These are phyloP conservation scores for Cheilinus undulatus DNA, from an alignment of 2,113 vertebrate species.

Conservation along the genomic window DNA sequence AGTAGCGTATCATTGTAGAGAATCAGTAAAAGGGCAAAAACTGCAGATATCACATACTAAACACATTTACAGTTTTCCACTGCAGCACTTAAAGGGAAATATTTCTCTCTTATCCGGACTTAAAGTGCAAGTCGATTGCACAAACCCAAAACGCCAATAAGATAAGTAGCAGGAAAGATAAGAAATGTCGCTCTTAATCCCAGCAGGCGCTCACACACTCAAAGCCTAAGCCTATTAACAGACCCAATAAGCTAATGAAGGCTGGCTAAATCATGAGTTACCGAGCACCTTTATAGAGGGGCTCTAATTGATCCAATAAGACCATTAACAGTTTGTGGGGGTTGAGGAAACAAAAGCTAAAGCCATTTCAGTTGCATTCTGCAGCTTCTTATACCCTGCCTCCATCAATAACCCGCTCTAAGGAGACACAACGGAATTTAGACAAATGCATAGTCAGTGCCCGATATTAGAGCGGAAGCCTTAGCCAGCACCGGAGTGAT, in stretches of 20 bases:
- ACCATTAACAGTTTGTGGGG: slow-evolving; percentile 63
- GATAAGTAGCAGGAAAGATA: slow-evolving; percentile 36
- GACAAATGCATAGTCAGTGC: slow-evolving; percentile 61
- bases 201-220: slow-evolving; percentile 9
- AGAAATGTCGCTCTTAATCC: slow-evolving; percentile 29
- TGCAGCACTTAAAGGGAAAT: neutral
- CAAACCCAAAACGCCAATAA: slow-evolving; percentile 35
- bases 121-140: slow-evolving; percentile 28
- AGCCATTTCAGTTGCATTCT: slow-evolving; percentile 42
- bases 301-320: slow-evolving; percentile 77
- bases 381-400: slow-evolving; percentile 50
- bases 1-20: neutral
- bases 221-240: slow-evolving; percentile 60
- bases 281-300: slow-evolving; percentile 61
- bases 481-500: slow-evolving; percentile 46
- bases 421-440: slow-evolving; percentile 58
- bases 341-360: slow-evolving; percentile 72
- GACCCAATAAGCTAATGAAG: slow-evolving; percentile 67
- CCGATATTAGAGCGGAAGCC: slow-evolving; percentile 45
- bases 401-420: slow-evolving; percentile 69
- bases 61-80: neutral
- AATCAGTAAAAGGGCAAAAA: too few relatives aligned
- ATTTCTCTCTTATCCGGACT: slow-evolving; percentile 12
- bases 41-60: slow-evolving; percentile 1
- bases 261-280: slow-evolving; percentile 73